Evolutionary conservation across 2,797 vertebrate species (phyloP), one percentile per base, ranked within the genome.

Genomic region (Mionectes olivaceus): DNA sequence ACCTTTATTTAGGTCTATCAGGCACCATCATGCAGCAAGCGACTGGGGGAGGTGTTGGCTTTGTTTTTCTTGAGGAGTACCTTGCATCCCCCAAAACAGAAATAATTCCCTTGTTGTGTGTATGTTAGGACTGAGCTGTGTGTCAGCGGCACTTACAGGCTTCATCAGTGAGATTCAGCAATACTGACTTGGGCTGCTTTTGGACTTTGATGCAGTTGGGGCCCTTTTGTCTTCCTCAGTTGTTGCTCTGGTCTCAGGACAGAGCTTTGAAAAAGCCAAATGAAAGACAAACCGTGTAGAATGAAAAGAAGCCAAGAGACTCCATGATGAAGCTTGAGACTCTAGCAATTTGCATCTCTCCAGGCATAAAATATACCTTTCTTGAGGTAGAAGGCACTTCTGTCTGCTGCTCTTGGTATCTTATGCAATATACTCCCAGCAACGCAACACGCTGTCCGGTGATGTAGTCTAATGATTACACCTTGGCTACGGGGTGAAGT

Each of bases 41-140:
- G 9, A 2, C 0, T 44, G 52, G 5, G 30, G 16, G 10, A 13
- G 8, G 8, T 56, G 21, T 2, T 56, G 37, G 18, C 13, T 67
- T 71, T 64, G 6, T 67, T 63, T 25, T 56, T 14, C 9, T 70
- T 55, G 21, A 65, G 28, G 30, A 52, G 22, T 27, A 46, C n/a
- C 55, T 76, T 52, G 33, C 35, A 37, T 23, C 3, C 6, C 5
- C 3, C 33, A 25, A 46, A 82, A 0, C 7, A 90, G 32, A n/a
- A 77, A 43, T 30, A 71, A 21, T 65, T 89, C 32, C 19, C 16
- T 61, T 71, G 4, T 5, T 44, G 23, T 41, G 13, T 24, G 19
- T 24, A 21, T 13, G 19, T 57, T 78, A 70, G 59, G 37, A 76
- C 44, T 77, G 69, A 84, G 9, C n/a, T 28, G 1, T 52, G 57